Conservation (phyloP, 1,140 invertebrate species). For the Penaeus chinensis region DNA sequence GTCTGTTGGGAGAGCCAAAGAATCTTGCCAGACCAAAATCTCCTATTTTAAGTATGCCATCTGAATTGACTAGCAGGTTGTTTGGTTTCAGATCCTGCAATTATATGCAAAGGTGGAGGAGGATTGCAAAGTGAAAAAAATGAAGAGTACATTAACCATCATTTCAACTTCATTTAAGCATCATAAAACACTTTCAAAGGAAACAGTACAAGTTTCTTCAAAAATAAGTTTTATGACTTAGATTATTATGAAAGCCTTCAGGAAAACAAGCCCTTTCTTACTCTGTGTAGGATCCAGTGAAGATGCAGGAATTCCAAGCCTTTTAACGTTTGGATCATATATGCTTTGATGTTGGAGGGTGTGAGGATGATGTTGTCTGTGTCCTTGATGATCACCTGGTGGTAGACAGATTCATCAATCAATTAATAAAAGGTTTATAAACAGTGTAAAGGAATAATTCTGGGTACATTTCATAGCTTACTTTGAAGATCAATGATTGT, state of each 20-base stretch:
- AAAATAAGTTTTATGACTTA: background rate
- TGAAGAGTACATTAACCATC: constrained; percentile 5
- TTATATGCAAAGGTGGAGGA: constrained; percentile 63
- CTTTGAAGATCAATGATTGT: background rate
- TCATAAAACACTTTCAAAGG: background rate
- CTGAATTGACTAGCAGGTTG: constrained; percentile 93
- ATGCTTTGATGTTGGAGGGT: constrained; percentile 94
- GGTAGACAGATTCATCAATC: constrained; percentile 64
- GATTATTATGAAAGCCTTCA: background rate
- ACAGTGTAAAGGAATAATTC: background rate
- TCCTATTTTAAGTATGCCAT: constrained; percentile 94
- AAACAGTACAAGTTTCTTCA: background rate
- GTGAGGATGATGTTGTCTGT: constrained; percentile 80
- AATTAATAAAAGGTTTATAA: background rate
- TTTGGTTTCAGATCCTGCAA: constrained; percentile 96
- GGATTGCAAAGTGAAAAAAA: constrained; percentile 13
- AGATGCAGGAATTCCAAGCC: constrained; percentile 96
- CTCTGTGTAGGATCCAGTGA: constrained; percentile 96
- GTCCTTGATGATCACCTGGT: constrained; percentile 72
- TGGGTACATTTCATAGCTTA: background rate
- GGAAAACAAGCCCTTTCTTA: constrained; percentile 68
- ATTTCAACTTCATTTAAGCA: too few relatives aligned
- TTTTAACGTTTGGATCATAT: constrained; percentile 93
- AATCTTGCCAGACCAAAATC: constrained; percentile 99
- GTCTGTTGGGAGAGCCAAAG: constrained; percentile 94